Percentiles rank a stretch among this genome's conserved stretches.
Evolutionary conservation across 2,888 invertebrate genomes (phyloP).

Genomic region (Caenorhabditis sinica): DNA sequence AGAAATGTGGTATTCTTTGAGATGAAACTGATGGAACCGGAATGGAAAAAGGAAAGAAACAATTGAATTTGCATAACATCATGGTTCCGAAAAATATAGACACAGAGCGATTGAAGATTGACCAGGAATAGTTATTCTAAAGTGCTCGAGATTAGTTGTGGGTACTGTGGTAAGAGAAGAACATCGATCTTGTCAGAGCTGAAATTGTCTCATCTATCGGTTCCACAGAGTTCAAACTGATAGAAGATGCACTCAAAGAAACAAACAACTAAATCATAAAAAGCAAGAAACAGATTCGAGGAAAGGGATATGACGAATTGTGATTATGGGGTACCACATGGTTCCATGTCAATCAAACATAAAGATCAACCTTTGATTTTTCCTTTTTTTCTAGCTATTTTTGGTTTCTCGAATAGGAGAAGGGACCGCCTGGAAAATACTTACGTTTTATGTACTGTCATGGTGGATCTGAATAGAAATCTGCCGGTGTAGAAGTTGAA

Average conservation of each 20-base stretch:
- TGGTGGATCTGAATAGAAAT: neutral
- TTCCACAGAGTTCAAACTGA: neutral
- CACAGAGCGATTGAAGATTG: neutral
- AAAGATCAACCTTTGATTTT: slow-evolving; percentile 10
- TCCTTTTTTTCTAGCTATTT: slow-evolving; percentile 1
- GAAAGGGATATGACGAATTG: slow-evolving; percentile 22
- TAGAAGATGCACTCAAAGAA: neutral
- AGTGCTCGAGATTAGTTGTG: too few relatives aligned
- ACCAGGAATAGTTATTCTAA: neutral
- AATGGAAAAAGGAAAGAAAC: neutral
- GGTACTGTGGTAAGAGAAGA: too few relatives aligned
- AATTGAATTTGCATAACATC: slow-evolving; percentile 29
- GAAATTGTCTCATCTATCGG: too few relatives aligned
- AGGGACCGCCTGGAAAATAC: neutral
- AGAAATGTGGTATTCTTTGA: neutral
- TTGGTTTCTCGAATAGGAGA: neutral
- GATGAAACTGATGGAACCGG: slow-evolving; percentile 6
- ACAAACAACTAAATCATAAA: slow-evolving; percentile 16
- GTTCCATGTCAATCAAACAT: slow-evolving; percentile 23
- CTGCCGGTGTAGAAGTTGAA: neutral
- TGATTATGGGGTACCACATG: slow-evolving; percentile 10
- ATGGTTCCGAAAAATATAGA: neutral
- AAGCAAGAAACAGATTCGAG: neutral
- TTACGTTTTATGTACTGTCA: slow-evolving; percentile 37
- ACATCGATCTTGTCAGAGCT: too few relatives aligned